Percentiles rank a stretch among this genome's conserved stretches.
Evolutionary conservation across 53 echinoderm and acorn worm species (phyloP).

Genomic region (Paracentrotus lividus): DNA sequence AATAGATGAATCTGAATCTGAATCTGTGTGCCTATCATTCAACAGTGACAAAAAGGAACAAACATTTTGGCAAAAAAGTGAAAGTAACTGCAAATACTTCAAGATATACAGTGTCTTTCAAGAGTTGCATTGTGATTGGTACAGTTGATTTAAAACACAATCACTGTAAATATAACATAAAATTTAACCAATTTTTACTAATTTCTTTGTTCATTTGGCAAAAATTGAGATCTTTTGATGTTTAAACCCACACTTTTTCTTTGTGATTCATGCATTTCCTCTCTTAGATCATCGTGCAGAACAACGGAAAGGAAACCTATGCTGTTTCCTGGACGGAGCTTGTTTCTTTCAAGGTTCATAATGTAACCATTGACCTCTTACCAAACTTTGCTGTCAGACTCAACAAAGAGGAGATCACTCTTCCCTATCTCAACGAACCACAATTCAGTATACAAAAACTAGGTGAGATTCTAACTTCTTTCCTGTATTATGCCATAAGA

Average conservation of each 20-base stretch:
- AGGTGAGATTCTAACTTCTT: conserved; percentile 71
- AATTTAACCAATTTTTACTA: too few relatives aligned
- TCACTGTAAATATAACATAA: too few relatives aligned
- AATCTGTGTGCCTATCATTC: too few relatives aligned
- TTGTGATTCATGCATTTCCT: not conserved
- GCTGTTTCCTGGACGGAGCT: conserved; percentile 91
- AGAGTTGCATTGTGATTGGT: too few relatives aligned
- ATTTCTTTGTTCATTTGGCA: too few relatives aligned
- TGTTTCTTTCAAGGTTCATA: conserved; percentile 81
- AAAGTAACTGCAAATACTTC: too few relatives aligned
- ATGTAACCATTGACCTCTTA: conserved; percentile 89
- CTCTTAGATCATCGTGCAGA: conserved; percentile 79
- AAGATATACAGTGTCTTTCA: too few relatives aligned
- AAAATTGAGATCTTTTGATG: not conserved
- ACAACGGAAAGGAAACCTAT: conserved; percentile 96
- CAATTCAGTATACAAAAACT: conserved; percentile 93
- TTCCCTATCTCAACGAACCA: conserved; percentile 89
- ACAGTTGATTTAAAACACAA: too few relatives aligned
- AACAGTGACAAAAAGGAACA: too few relatives aligned
- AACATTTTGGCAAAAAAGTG: too few relatives aligned
- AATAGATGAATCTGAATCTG: too few relatives aligned
- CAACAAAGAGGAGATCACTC: conserved; percentile 73
- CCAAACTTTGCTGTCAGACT: conserved; percentile 86
- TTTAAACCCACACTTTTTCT: not conserved
- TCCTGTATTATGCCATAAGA: not conserved